These are phyloP conservation scores for Chelonia mydas DNA, from an alignment of 2,797 vertebrate species.

Conservation along the genomic window DNA sequence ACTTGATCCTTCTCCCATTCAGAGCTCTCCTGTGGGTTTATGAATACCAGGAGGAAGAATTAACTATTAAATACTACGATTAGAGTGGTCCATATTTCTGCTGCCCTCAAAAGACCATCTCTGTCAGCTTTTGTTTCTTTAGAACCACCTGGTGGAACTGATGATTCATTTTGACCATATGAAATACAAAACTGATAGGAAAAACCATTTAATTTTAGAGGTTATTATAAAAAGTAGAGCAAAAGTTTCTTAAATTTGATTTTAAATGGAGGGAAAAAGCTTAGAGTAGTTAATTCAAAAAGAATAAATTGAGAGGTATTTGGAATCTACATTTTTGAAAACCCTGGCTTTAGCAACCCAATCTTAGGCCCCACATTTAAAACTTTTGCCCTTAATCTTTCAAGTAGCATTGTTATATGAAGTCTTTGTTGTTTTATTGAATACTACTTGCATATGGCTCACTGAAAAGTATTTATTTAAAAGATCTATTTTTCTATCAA, in stretches of 20 bases:
- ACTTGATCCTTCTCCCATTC: not conserved
- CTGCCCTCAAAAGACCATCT: no score
- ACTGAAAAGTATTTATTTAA: not conserved
- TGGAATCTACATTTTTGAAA: not conserved
- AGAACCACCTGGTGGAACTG: no score
- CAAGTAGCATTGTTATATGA: no score
- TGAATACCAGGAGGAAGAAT: not conserved
- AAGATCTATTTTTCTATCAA: not conserved
- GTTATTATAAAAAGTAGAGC: slow-evolving; percentile 15
- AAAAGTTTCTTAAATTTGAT: slow-evolving; percentile 40
- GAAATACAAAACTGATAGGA: not conserved
- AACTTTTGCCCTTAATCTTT: not conserved
- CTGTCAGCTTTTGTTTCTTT: no score
- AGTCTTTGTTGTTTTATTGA: not conserved
- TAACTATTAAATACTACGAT: not conserved
- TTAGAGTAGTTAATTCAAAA: slow-evolving; percentile 35
- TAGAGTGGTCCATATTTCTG: not conserved
- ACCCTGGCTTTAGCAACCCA: not conserved
- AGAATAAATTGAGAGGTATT: not conserved
- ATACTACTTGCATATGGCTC: not conserved
- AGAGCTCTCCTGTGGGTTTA: not conserved
- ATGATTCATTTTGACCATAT: no score
- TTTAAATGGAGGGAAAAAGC: slow-evolving; percentile 2
- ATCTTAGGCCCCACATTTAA: no score
- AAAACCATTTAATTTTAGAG: not conserved